Evolutionary conservation across 2,888 invertebrate genomes (phyloP), one percentile per base, ranked within the genome.

Genomic region (Peribatodes rhomboidaria): DNA sequence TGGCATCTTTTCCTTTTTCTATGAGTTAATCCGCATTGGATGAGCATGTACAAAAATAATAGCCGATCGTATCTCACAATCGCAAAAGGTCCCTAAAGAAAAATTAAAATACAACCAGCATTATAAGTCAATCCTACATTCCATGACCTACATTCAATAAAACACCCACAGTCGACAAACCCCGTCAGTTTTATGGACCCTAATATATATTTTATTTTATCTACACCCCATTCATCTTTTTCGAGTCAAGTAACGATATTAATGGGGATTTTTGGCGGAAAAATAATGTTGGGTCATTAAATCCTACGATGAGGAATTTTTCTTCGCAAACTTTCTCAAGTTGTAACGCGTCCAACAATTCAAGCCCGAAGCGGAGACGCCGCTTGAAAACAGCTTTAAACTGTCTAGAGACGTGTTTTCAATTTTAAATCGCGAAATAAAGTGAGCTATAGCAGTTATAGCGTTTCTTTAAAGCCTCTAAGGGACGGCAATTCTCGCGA

Each of bases 151-250:
- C 46, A 60, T 65, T 60, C 60, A 65, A 82, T 83, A 82, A 83
- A 84, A 82, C 78, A 83, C 81, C 82, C 80, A 78, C 80, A 76
- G 78, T 75, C 71, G 65, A 65, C 71, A 72, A 72, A 75, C 78
- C 77, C 76, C 75, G 75, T 77, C 79, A 76, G 76, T 67, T 76
- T 78, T 78, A 79, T 76, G 76, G 74, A 72, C 74, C 71, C 72
- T 78, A 80, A 82, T 84, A 82, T 82, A 81, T 80, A 79, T 75
- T 75, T 83, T 81, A 82, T 84, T 84, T 82, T 80, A 82, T 81
- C 79, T 80, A 67, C 68, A 56, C 71, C 71, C 73, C 79, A 79
- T 81, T 80, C 78, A 78, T 83, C 79, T 77, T 76, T 80, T 79
- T 77, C 71, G 67, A 73, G 75, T 78, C 77, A 78, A 78, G 78